A percentile compares a stretch with the other conserved stretches of the same genome.
Evolutionary conservation across 1,140 invertebrate species (phyloP).

Genomic region (Anoplolepis gracilipes): DNA sequence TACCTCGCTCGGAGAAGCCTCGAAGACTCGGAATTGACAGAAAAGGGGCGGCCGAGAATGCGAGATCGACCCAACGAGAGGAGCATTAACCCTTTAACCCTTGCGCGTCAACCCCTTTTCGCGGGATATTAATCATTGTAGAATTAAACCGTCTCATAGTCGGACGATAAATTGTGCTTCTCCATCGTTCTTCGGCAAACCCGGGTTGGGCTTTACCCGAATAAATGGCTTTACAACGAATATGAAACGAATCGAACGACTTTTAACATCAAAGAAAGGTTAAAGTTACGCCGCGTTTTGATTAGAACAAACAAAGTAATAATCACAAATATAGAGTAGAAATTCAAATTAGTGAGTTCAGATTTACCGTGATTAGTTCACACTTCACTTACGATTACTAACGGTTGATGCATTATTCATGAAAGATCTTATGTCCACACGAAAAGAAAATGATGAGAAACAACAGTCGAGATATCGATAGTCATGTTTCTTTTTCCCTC

Average conservation of each 20-base stretch:
- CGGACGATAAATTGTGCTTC: constrained; percentile 49
- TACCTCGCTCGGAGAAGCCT: constrained; percentile 60
- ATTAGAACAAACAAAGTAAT: background rate
- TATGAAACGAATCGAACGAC: background rate
- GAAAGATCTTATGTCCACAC: constrained; percentile 66
- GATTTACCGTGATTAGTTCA: constrained; percentile 67
- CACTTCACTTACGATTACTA: constrained; percentile 49
- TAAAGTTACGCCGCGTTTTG: background rate
- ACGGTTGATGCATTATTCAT: constrained; percentile 70
- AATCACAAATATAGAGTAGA: background rate
- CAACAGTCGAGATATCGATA: constrained; percentile 67
- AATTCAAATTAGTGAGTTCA: background rate
- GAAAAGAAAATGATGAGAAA: constrained; percentile 67
- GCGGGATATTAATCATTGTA: constrained; percentile 52
- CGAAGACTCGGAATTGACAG: constrained; percentile 62
- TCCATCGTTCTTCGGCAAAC: background rate
- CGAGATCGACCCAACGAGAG: constrained; percentile 61
- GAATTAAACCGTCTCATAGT: constrained; percentile 52
- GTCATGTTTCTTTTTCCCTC: constrained; percentile 54
- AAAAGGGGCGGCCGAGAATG: constrained; percentile 50
- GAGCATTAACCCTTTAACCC: constrained; percentile 75
- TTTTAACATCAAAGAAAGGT: background rate
- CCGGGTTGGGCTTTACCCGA: too few relatives aligned
- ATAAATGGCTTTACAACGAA: background rate
- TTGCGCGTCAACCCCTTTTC: constrained; percentile 70